These are phyloP conservation scores for Pantelozetes paolii DNA, from an alignment of 2,888 invertebrate species.

Conservation along the genomic window DNA sequence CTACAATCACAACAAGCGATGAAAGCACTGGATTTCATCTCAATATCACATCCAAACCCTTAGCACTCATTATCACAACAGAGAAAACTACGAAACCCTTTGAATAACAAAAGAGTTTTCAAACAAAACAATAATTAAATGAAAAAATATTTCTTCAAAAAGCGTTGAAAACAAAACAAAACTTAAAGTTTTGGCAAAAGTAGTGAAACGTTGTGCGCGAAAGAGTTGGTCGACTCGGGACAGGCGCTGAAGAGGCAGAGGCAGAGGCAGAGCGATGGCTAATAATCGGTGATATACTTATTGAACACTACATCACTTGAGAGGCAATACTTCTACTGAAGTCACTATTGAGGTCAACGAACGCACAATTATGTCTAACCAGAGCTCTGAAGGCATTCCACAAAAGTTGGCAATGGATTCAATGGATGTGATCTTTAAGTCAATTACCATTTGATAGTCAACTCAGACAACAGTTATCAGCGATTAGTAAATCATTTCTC, in stretches of 20 bases:
- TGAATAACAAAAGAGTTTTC: too few species aligned
- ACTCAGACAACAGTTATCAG: background rate
- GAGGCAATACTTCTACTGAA: constrained; percentile 30
- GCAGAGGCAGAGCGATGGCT: constrained; percentile 36
- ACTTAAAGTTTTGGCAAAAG: background rate
- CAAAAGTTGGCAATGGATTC: constrained; percentile 36
- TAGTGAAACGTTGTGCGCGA: background rate
- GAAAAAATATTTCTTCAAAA: too few species aligned
- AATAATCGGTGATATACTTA: constrained; percentile 36
- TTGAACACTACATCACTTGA: constrained; percentile 23
- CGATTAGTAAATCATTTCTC: too few species aligned
- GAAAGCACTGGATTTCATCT: background rate
- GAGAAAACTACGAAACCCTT: too few species aligned
- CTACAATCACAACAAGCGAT: constrained; percentile 1
- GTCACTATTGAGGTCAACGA: constrained; percentile 37
- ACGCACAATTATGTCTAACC: constrained; percentile 35
- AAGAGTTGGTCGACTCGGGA: constrained; percentile 25
- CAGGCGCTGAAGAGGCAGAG: constrained; percentile 4
- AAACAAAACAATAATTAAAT: too few species aligned
- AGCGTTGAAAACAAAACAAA: too few species aligned
- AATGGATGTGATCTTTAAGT: background rate
- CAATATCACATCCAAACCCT: background rate
- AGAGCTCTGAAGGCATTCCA: constrained; percentile 31
- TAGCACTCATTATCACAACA: constrained; percentile 10
- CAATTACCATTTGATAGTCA: constrained; percentile 15